Conservation (phyloP, 2,113 vertebrate species). For the Vidua macroura region DNA sequence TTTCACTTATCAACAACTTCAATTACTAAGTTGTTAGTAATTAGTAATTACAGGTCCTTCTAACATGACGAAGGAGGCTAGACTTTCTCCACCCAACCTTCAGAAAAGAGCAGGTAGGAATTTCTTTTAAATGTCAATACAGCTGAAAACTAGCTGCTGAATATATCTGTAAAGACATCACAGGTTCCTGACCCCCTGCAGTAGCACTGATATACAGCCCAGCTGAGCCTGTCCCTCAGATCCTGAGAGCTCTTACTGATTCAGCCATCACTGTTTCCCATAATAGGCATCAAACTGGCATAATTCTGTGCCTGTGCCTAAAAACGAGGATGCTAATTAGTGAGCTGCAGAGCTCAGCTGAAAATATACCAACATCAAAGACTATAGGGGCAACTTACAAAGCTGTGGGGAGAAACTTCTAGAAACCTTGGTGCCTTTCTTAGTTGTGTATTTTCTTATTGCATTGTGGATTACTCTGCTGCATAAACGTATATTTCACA, state of each 20-base stretch:
- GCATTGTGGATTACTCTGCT: background rate
- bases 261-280: fast-evolving
- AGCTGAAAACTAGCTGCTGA: background rate
- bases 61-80: background rate
- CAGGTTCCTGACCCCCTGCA: background rate
- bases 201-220: background rate
- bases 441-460: background rate
- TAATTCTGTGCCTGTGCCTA: background rate
- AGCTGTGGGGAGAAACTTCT: background rate
- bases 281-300: background rate
- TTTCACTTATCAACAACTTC: background rate
- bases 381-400: background rate
- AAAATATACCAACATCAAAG: background rate
- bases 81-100: background rate
- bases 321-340: background rate
- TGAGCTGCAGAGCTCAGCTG: background rate
- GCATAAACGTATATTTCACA: background rate
- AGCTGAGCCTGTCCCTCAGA: background rate
- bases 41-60: background rate
- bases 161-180: background rate
- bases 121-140: background rate
- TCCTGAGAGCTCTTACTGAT: background rate
- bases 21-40: background rate
- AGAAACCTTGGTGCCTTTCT: background rate
- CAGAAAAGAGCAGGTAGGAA: background rate